Base-by-base conservation (phyloP, 2,888 invertebrate genomes). In the Hanleya hanleyi region DNA sequence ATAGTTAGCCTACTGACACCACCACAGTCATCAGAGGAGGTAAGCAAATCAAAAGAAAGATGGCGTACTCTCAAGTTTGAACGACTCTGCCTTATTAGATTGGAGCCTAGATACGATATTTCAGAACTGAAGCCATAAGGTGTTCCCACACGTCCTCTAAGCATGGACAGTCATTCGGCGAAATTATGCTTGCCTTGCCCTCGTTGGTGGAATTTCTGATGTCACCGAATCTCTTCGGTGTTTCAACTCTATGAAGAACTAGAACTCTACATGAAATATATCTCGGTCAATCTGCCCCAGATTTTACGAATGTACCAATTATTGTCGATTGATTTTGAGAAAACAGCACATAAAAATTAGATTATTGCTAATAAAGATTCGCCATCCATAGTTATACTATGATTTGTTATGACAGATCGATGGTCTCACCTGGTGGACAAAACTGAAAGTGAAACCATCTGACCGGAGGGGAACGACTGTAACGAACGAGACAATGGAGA, bases 1-100 rank as follows among this genome's bases (percentile, higher is more conserved):
- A 69, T 73, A 2, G 75, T 82, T 41, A 81, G 78, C 41, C 67
- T 81, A 61, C 50, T 77, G 15, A 81, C 81, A 2, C 71, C 65
- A 15, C 77, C 70, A 12, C 70, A 70, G 50, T 41, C 64, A 0
- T 69, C 71, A 7, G 67, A 69, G 2, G 71, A 77, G 77, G 81
- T 81, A 66, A 32, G 36, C 26, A 57, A 61, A 51, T 57, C 0
- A 18, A n/a, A n/a, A 9, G 12, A 57, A 18, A 12, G 18, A 12
- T 18, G 47, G 12, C 47, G 18, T 15, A 12, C 12, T 18, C 47
- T 12, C 12, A 18, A 47, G 47, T 47, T 12, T 12, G 47, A 47
- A 15, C 47, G 47, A 47, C 12, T n/a, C n/a, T n/a, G n/a, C n/a
- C n/a, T n/a, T n/a, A n/a, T n/a, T n/a, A n/a, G n/a, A n/a, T n/a